phyloP scores from a whole-genome alignment of 2,797 vertebrate species.

The Tangara arthus region DNA sequence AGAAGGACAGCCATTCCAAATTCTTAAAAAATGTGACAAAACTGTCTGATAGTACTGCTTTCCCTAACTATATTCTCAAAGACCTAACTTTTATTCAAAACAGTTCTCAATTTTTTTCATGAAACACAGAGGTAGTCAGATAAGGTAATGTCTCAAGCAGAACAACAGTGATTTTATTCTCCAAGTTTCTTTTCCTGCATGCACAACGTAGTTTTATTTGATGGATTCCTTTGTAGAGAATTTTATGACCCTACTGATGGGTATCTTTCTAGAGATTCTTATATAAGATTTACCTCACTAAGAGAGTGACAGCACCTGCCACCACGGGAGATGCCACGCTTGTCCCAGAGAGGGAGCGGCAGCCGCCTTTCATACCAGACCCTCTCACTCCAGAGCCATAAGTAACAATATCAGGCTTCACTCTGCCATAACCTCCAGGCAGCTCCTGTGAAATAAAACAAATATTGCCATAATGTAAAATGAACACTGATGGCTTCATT shows the following conservation, averaged over 20 bases:
- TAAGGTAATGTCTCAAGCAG: background rate
- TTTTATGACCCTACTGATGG: background rate
- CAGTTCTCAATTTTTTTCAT: background rate
- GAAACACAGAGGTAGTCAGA: background rate
- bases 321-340: constrained; percentile 98
- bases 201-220: background rate
- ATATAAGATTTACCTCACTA: constrained; percentile 84
- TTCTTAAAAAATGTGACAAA: background rate
- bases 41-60: background rate
- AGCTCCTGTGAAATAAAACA: constrained; percentile 81
- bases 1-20: background rate
- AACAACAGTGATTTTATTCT: background rate
- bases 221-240: background rate
- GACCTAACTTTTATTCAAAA: background rate
- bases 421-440: constrained; percentile 92
- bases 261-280: background rate
- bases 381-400: constrained; percentile 97
- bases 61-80: background rate
- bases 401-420: constrained; percentile 97
- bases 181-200: background rate
- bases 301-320: constrained; percentile 92
- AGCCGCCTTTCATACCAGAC: constrained; percentile 96
- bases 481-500: background rate
- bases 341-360: constrained; percentile 95
- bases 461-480: background rate